These are phyloP conservation scores for Drosophila silvestris DNA, from an alignment of 2,888 invertebrate species.

Conservation along the genomic window DNA sequence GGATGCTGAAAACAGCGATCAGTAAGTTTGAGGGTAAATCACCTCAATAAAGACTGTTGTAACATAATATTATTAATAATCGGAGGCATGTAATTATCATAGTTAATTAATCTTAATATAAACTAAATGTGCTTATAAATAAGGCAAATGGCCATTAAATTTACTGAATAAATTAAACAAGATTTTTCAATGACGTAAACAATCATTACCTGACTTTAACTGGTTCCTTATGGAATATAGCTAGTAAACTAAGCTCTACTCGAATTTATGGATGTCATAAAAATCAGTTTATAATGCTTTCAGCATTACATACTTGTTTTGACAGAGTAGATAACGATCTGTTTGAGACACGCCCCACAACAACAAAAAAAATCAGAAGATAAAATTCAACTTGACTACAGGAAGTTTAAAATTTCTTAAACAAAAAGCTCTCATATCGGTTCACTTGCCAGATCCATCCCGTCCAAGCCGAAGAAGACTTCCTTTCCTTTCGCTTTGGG, in stretches of 20 bases:
- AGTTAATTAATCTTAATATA: not conserved
- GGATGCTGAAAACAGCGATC: not conserved
- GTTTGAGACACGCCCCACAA: constrained; percentile 49
- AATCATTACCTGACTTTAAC: not conserved
- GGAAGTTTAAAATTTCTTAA: constrained; percentile 75
- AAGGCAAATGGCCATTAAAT: not conserved
- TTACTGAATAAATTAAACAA: not conserved
- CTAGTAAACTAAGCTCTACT: constrained; percentile 22
- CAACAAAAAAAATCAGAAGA: constrained; percentile 14
- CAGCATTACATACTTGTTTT: constrained; percentile 29
- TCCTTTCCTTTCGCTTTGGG: constrained; percentile 64
- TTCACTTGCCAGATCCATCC: constrained; percentile 60
- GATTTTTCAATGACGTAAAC: not conserved
- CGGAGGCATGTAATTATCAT: not conserved
- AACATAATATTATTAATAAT: too few species aligned
- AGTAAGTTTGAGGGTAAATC: not conserved
- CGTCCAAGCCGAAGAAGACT: constrained; percentile 54
- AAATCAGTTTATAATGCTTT: constrained; percentile 37
- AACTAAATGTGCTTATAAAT: not conserved
- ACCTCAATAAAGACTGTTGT: not conserved
- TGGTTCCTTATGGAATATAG: not conserved
- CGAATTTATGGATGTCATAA: constrained; percentile 43
- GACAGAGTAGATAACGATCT: constrained; percentile 55
- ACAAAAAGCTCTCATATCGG: constrained; percentile 72
- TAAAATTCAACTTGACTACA: constrained; percentile 71